phyloP scores from a whole-genome alignment of 30 jellyfish, hydroid and myxozoan genomes.

The Turritopsis dohrnii region DNA sequence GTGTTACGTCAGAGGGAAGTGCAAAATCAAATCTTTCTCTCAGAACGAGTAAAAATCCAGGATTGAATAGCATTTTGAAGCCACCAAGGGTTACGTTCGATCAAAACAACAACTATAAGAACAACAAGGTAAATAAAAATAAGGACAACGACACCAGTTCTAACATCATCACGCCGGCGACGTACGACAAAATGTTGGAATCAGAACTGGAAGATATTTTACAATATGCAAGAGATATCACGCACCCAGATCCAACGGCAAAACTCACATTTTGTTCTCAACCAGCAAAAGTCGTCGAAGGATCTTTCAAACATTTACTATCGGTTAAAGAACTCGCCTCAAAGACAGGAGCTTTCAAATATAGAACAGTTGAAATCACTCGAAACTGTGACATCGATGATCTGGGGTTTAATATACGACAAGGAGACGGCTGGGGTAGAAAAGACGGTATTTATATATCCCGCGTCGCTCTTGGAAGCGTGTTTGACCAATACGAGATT shows the following conservation, averaged over 20 bases:
- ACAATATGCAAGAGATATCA: conserved; percentile 75
- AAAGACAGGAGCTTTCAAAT: conserved; percentile 77
- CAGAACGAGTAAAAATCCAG: background rate
- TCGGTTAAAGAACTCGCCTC: conserved; percentile 71
- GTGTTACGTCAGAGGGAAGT: background rate
- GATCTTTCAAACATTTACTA: conserved; percentile 66
- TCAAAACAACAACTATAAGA: conserved; percentile 2
- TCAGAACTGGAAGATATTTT: conserved; percentile 74
- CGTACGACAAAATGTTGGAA: conserved; percentile 60
- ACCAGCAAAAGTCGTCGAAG: conserved; percentile 83
- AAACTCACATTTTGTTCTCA: conserved; percentile 72
- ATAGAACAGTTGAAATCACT: conserved; percentile 64
- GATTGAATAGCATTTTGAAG: background rate
- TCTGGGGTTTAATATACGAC: conserved; percentile 77
- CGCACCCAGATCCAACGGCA: conserved; percentile 77
- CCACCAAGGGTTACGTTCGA: background rate
- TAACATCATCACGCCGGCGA: conserved; percentile 68
- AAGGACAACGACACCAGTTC: conserved; percentile 15
- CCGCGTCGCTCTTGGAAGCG: conserved; percentile 70
- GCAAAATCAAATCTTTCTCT: background rate
- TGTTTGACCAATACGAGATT: conserved; percentile 64
- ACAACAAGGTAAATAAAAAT: conserved; percentile 2
- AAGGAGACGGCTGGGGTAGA: conserved; percentile 97
- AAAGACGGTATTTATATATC: conserved; percentile 69
- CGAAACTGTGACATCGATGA: conserved; percentile 68